These are phyloP conservation scores for Argyrosomus japonicus DNA, from an alignment of 2,113 vertebrate species.

Conservation along the genomic window DNA sequence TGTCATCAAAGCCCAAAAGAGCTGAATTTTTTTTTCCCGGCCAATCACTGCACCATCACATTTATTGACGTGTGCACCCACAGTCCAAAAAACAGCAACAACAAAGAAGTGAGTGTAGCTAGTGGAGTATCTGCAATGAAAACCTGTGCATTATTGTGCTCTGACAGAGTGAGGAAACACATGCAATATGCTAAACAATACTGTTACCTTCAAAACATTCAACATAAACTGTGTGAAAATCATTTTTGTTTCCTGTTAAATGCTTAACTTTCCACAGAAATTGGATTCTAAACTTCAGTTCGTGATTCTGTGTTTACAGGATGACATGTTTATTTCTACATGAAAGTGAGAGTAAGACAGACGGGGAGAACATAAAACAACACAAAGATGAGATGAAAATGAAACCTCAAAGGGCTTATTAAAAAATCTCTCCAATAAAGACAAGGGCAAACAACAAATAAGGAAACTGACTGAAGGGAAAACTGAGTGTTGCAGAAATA, in stretches of 20 bases:
- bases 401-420: conserved; percentile 59
- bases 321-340: conserved; percentile 35
- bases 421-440: conserved; percentile 46
- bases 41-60: conserved; percentile 32
- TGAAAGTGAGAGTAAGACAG: conserved; percentile 22
- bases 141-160: conserved; percentile 3
- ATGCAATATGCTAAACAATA: neutral
- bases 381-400: conserved; percentile 40
- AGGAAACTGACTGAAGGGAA: conserved; percentile 32
- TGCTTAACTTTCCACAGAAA: neutral
- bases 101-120: neutral
- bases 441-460: conserved; percentile 54
- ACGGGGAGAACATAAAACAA: neutral
- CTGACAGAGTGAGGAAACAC: conserved; percentile 15
- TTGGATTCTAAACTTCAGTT: conserved; percentile 6
- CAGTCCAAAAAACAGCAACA: conserved; percentile 2
- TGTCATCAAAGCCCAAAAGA: conserved; percentile 13
- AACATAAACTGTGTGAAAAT: neutral
- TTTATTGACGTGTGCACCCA: conserved; percentile 37
- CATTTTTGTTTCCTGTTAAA: fast-evolving
- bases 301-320: neutral
- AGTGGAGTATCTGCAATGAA: neutral
- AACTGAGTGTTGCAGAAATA: neutral
- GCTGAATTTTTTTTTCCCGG: neutral
- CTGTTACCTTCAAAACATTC: neutral